Evolutionary conservation across 2,113 vertebrate species (phyloP).

Genomic region (Pachypanchax playfairii): DNA sequence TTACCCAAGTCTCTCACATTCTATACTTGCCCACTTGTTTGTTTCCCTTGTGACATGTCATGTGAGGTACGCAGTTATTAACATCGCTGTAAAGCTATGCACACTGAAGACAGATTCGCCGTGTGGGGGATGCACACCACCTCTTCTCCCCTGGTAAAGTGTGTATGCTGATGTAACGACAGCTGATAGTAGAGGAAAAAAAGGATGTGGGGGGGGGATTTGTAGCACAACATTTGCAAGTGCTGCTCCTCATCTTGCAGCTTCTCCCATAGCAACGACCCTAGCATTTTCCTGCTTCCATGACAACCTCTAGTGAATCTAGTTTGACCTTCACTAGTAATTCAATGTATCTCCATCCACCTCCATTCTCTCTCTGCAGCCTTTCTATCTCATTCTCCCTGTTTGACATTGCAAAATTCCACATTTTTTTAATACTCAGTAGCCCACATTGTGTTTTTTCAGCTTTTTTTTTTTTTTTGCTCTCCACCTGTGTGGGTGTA

Average conservation of each 20-base stretch:
- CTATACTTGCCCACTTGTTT: slow-evolving; percentile 49
- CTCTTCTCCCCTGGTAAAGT: slow-evolving; percentile 14
- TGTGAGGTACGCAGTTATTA: slow-evolving; percentile 32
- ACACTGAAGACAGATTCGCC: slow-evolving; percentile 24
- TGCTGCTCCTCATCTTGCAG: slow-evolving; percentile 53
- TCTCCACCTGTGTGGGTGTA: slow-evolving; percentile 65
- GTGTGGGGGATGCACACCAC: slow-evolving; percentile 22
- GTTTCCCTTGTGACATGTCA: slow-evolving; percentile 46
- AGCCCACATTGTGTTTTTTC: slow-evolving; percentile 53
- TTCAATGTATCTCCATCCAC: slow-evolving; percentile 68
- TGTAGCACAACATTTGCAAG: slow-evolving; percentile 47
- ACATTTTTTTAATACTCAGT: slow-evolving; percentile 25
- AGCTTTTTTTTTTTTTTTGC: not conserved
- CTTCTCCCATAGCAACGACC: slow-evolving; percentile 75
- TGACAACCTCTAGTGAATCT: slow-evolving; percentile 74
- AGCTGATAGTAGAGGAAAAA: slow-evolving; percentile 29
- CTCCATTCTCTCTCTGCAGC: slow-evolving; percentile 60
- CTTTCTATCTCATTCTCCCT: slow-evolving; percentile 55
- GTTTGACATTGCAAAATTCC: slow-evolving; percentile 45
- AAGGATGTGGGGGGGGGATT: slow-evolving; percentile 47
- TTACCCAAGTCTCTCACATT: slow-evolving; percentile 57
- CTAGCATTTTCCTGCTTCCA: slow-evolving; percentile 72
- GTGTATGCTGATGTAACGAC: slow-evolving; percentile 45
- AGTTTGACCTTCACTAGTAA: slow-evolving; percentile 74
- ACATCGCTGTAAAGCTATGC: slow-evolving; percentile 21